Evolutionary conservation across 2,797 vertebrate species (phyloP), one percentile per base, ranked within the genome.

Genomic region (Siniperca undulata): DNA sequence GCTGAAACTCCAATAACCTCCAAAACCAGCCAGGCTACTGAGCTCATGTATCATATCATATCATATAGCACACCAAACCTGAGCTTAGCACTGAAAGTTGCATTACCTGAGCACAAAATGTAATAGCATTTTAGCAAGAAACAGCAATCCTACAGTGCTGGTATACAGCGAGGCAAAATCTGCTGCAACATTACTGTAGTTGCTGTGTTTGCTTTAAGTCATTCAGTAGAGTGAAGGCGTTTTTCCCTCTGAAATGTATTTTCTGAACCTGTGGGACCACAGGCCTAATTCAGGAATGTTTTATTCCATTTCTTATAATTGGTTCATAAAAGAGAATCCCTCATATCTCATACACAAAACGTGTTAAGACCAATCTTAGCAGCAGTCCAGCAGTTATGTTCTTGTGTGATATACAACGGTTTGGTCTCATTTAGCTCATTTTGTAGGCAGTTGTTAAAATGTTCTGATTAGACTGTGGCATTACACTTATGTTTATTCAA

Each of bases 41-140:
- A 20, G 84, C 86, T 90, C 89, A 77, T 92, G 91, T 69, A 91
- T 93, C 86, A 91, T 88, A 87, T 82, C 77, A 79, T 64, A 87
- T 82, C 77, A 79, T 64, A 72, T 60, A 58, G 61, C 83, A 74
- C 62, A 53, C 40, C 2, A 2, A 69, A 55, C 61, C 72, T 78
- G 70, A 81, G 76, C 81, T 62, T 27, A 77, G 60, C 62, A 53
- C 78, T 61, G 46, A 75, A 88, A 86, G 73, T 64, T 68, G 80
- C 83, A 90, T 85, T 80, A 88, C 77, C 84, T 83, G 55, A 71
- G 86, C 79, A 30, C 58, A 68, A 75, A 78, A 64, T 71, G 69
- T 79, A 84, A 90, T 75, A 68, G 72, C 64, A 55, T 90, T 79
- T 76, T 74, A 88, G 66, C 80, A 70, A 56, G 66, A 74, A 83